Conservation (phyloP, 2,888 invertebrate genomes). For the Lutraria lutraria region DNA sequence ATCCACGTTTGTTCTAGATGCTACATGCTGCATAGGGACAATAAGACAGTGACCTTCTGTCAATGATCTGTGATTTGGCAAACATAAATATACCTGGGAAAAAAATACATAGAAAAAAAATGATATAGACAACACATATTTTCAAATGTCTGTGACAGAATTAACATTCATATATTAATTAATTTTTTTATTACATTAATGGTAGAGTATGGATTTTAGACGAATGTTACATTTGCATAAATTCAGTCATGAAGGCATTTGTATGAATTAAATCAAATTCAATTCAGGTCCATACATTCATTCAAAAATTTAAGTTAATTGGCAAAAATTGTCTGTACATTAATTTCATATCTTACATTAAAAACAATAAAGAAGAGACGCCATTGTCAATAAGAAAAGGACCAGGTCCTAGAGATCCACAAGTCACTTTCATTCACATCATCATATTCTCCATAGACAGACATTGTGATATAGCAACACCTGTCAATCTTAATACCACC, state of each 20-base stretch:
- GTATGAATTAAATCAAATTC: not conserved
- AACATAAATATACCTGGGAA: slow-evolving; percentile 92
- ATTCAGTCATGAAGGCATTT: not conserved
- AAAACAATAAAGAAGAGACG: too few relatives aligned
- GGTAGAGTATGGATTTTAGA: not conserved
- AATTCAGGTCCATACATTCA: not conserved
- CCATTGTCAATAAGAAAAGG: too few relatives aligned
- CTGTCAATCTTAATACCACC: too few relatives aligned
- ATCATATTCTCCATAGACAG: too few relatives aligned
- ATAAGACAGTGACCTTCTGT: slow-evolving; percentile 94
- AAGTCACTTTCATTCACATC: too few relatives aligned
- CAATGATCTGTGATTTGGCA: slow-evolving; percentile 94
- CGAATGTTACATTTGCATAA: not conserved
- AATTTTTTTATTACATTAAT: too few relatives aligned
- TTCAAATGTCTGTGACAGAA: too few relatives aligned
- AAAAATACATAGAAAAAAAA: slow-evolving; percentile 21
- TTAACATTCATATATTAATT: too few relatives aligned
- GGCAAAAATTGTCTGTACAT: too few relatives aligned
- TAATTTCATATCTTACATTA: too few relatives aligned
- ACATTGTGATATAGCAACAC: too few relatives aligned
- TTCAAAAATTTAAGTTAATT: not conserved
- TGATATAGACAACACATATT: not conserved
- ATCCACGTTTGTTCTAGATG: slow-evolving; percentile 94
- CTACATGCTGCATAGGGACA: slow-evolving; percentile 93
- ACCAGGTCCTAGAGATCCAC: too few relatives aligned